phyloP scores from a whole-genome alignment of 2,797 vertebrate species.

The Microctenopoma lineatum region DNA sequence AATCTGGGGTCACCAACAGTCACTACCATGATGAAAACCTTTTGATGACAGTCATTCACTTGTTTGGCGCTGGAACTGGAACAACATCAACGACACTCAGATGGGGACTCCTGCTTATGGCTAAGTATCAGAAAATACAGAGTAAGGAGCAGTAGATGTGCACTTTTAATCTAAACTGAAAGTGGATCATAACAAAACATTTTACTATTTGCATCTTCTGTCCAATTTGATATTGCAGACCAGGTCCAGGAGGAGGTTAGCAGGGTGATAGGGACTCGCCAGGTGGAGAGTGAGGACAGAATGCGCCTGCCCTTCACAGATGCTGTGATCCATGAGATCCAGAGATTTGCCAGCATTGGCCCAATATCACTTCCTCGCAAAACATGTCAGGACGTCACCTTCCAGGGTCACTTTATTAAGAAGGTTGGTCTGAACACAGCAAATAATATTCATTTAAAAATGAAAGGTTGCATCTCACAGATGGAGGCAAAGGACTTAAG shows the following conservation, averaged over 20 bases:
- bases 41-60: neutral
- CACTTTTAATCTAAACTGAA: too few relatives aligned
- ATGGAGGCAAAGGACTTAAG: too few relatives aligned
- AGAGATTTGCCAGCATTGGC: slow-evolving; percentile 50
- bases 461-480: too few relatives aligned
- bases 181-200: too few relatives aligned
- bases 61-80: slow-evolving; percentile 74
- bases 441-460: too few relatives aligned
- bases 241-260: slow-evolving; percentile 65
- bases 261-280: slow-evolving; percentile 43
- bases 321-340: slow-evolving; percentile 73
- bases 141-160: slow-evolving; percentile 38
- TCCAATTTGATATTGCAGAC: slow-evolving; percentile 31
- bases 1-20: slow-evolving; percentile 22
- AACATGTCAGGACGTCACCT: slow-evolving; percentile 57
- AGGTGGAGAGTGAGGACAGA: slow-evolving; percentile 51
- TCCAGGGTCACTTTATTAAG: slow-evolving; percentile 73
- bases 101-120: slow-evolving; percentile 71
- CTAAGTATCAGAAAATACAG: slow-evolving; percentile 73
- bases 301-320: slow-evolving; percentile 58
- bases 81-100: slow-evolving; percentile 66
- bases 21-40: slow-evolving; percentile 62
- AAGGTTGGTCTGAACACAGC: slow-evolving; percentile 52
- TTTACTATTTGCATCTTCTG: too few relatives aligned
- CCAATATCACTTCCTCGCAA: slow-evolving; percentile 38